Percentiles rank a stretch among this genome's conserved stretches.
These are phyloP conservation scores for Chaetodon trifascialis DNA, from an alignment of 2,113 vertebrate genomes.

Conservation along the genomic window DNA sequence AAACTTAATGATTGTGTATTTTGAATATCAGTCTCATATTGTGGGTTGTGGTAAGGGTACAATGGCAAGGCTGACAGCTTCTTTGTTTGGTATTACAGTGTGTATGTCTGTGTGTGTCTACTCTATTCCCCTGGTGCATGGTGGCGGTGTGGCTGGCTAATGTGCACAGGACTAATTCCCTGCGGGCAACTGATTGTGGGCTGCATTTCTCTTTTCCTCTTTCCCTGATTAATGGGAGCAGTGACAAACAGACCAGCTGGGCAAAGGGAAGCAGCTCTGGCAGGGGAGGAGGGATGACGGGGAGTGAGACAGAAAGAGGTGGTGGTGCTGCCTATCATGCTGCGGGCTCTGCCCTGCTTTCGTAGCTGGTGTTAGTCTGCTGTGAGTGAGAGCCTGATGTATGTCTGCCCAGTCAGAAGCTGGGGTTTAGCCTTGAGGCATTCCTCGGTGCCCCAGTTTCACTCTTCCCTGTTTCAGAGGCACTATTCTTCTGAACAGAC, in stretches of 20 bases:
- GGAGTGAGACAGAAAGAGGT: conserved; percentile 42
- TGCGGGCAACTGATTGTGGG: conserved; percentile 60
- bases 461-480: conserved; percentile 15
- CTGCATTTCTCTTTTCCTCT: conserved; percentile 66
- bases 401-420: conserved; percentile 45
- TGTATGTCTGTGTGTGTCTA: conserved; percentile 35
- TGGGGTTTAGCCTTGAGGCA: conserved; percentile 53
- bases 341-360: conserved; percentile 61
- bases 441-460: conserved; percentile 59
- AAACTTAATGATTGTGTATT: conserved; percentile 5
- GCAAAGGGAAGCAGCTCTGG: conserved; percentile 61
- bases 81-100: conserved; percentile 62
- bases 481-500: conserved; percentile 9
- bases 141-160: conserved; percentile 64
- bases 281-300: conserved; percentile 38
- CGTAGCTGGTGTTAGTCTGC: conserved; percentile 46
- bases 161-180: conserved; percentile 73
- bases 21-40: conserved; percentile 7
- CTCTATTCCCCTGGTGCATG: conserved; percentile 53
- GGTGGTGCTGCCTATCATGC: conserved; percentile 39
- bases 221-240: conserved; percentile 73
- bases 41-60: conserved; percentile 8
- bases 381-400: conserved; percentile 52
- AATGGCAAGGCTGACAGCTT: neutral
- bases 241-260: conserved; percentile 79